Base-by-base conservation (phyloP, 2,113 vertebrate species). In the Sceloporus tristichus region DNA sequence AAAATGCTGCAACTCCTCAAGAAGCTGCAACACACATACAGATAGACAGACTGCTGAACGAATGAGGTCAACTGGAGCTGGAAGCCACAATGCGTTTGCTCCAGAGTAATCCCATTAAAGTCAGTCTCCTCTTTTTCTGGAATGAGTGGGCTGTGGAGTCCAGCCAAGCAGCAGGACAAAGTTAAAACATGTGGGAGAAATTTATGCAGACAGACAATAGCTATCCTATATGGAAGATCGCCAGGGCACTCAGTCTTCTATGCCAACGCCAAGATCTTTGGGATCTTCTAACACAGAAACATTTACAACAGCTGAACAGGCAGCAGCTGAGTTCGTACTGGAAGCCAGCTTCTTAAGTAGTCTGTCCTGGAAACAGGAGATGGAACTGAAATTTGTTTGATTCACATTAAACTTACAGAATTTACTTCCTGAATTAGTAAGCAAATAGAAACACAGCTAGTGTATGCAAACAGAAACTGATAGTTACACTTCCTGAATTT, bases 231-330 rank as follows among this genome's bases (percentile, higher is more conserved):
- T 40, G 81, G 62, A 83, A 54, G 25, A 4, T 68, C 3, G 23
- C n/a, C 56, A 83, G 80, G 80, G 10, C 4, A 4, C 9, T 40
- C 16, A 40, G 14, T 73, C 29, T 40, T 75, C 34, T 71, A 29
- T 76, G 9, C 18, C n/a, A 14, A 19, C 0, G 19, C 29, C 80
- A 77, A 77, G 62, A n/a, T 38, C 48, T n/a, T 3, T 77, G 19
- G 59, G 73, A 76, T 81, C 68, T 85, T 66, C 68, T 59, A 34
- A 27, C 29, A 8, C 71, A 53, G 27, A 89, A 89, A 86, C 8
- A 73, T 2, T 29, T 21, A 54, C 23, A n/a, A 10, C 77, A 54
- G 29, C 77, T 54, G 48, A 54, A 29, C 53, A 79, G 78, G 54
- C 16, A 59, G 54, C 3, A 62, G 18, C 13, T 62, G 11, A 62